These are phyloP conservation scores for Oryzias javanicus DNA, from an alignment of 2,113 vertebrate genomes.

Conservation along the genomic window DNA sequence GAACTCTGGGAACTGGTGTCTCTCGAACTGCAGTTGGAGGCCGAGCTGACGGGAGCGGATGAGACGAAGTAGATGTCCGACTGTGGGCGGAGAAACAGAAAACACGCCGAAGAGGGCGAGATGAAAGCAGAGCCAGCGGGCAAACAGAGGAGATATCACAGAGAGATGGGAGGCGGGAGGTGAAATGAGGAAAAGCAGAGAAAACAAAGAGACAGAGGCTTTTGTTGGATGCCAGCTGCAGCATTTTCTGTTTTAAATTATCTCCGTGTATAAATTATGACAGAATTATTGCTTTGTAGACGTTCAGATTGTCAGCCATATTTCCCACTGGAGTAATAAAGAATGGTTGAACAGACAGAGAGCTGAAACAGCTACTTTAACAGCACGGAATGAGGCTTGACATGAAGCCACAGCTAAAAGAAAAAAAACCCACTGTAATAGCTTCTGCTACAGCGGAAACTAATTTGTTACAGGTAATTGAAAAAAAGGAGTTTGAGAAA, in stretches of 20 bases:
- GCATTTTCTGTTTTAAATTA: slow-evolving; percentile 23
- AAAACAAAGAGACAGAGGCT: background rate
- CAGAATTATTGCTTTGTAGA: slow-evolving; percentile 44
- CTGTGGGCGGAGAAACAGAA: slow-evolving; percentile 71
- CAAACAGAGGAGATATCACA: slow-evolving; percentile 4
- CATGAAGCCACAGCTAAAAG: background rate
- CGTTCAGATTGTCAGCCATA: slow-evolving; percentile 37
- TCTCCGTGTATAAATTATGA: slow-evolving; percentile 43
- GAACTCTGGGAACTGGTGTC: slow-evolving; percentile 88
- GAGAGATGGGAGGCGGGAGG: slow-evolving; percentile 1
- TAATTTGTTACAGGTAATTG: background rate
- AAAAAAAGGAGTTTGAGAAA: too few species aligned
- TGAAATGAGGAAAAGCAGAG: slow-evolving; percentile 1
- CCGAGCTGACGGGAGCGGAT: slow-evolving; percentile 81
- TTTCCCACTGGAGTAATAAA: slow-evolving; percentile 56
- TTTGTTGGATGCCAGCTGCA: slow-evolving; percentile 13
- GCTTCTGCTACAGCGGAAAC: slow-evolving; percentile 1
- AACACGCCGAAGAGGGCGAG: background rate
- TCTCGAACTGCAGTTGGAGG: slow-evolving; percentile 88
- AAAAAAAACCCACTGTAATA: slow-evolving; percentile 8
- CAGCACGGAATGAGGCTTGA: slow-evolving; percentile 10
- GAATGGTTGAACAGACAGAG: slow-evolving; percentile 50
- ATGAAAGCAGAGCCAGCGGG: slow-evolving; percentile 7
- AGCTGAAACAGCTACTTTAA: slow-evolving; percentile 42
- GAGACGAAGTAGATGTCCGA: slow-evolving; percentile 97